Evolutionary conservation across 2,888 invertebrate genomes (phyloP), one percentile per base, ranked within the genome.

Genomic region (Malthinus flaveolus): DNA sequence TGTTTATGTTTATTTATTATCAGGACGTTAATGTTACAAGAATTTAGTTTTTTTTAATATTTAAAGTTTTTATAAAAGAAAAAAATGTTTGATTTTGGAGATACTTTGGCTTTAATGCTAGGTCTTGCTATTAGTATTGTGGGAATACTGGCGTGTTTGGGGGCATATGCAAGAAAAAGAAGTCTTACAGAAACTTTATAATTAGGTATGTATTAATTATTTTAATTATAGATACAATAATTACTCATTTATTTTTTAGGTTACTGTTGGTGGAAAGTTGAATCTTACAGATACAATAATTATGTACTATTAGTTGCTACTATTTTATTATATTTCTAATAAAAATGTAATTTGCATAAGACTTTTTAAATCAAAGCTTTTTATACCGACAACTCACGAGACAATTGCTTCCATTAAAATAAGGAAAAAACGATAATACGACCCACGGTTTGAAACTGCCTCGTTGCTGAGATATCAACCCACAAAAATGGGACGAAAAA

Each of bases 111-210:
- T 4, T 80, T 88, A 13, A 79, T 87, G 64, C 71, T 88, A 49
- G 87, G 87, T 1, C 68, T 88, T 36, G 79, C 84, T 39, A 82
- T 87, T 37, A 81, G 84, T 45, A 81, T 83, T 23, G 73, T 86
- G 57, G 85, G 85, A 68, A 82, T 88, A 58, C 80, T 88, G 50
- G 87, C 87, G 13, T 88, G 87, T 76, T 79, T 88, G 70, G 88
- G 88, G 34, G 85, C 85, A 65, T 87, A 88, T 72, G 87, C 88
- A 12, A 81, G 88, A 70, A 84, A 82, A 74, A 81, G 82, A 75
- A 83, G 83, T 48, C 69, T 69, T 49, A 66, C 75, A 59, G 76
- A 79, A 65, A 70, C 73, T n/a, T 56, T 78, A 42, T 66, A 55
- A 42, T 34, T 13, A 49, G 42, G 48, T 53, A 34, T 36, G 31